Conservation (phyloP, 2,888 invertebrate genomes). For the Melanchra persicariae region DNA sequence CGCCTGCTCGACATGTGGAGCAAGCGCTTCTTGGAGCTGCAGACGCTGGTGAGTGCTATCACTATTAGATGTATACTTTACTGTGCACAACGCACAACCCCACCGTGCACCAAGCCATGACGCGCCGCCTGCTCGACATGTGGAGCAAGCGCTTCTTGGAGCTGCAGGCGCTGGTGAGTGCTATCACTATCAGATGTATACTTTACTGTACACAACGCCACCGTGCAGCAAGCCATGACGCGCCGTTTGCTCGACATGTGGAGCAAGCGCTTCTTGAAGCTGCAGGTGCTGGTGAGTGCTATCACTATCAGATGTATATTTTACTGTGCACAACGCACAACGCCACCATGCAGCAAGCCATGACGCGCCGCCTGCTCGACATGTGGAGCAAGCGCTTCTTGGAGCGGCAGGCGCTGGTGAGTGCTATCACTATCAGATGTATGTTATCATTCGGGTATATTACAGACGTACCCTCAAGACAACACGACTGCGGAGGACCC, state of each 20-base stretch:
- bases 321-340: conserved; percentile 68
- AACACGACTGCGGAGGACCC: conserved; percentile 80
- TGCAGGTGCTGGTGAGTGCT: conserved; percentile 74
- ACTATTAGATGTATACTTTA: too few species aligned
- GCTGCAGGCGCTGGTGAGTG: conserved; percentile 75
- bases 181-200: too few species aligned
- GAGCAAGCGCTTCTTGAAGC: conserved; percentile 79
- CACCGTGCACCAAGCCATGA: conserved; percentile 75
- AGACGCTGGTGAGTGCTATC: conserved; percentile 69
- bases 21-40: conserved; percentile 78
- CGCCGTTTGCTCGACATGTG: conserved; percentile 74
- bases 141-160: conserved; percentile 82
- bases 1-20: conserved; percentile 77
- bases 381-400: conserved; percentile 80
- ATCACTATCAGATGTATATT: too few species aligned
- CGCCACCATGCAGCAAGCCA: conserved; percentile 73
- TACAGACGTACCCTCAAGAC: conserved; percentile 72
- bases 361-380: conserved; percentile 73
- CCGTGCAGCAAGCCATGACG: conserved; percentile 76
- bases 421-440: neutral
- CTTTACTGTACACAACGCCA: conserved; percentile 63
- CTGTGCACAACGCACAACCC: conserved; percentile 69
- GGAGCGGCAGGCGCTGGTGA: conserved; percentile 77
- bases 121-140: conserved; percentile 70
- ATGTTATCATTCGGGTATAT: neutral